Conservation (phyloP, 2,888 invertebrate species). For the Mimas tiliae region DNA sequence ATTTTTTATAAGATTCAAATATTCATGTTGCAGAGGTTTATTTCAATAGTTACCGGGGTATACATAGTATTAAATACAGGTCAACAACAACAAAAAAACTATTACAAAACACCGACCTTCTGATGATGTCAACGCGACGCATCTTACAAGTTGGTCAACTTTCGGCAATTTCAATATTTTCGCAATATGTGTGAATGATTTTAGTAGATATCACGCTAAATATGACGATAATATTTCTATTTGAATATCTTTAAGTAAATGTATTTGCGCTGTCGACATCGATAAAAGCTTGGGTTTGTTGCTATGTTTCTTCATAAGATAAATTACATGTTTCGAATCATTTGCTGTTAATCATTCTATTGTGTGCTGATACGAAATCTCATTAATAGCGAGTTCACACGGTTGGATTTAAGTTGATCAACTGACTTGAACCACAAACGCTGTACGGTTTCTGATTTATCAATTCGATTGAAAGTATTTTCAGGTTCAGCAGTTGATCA, state of each 20-base stretch:
- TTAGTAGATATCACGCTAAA: conserved; percentile 4
- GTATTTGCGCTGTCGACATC: conserved; percentile 2
- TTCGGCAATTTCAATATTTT: neutral
- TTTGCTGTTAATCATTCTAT: neutral
- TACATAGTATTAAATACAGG: neutral
- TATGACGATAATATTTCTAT: neutral
- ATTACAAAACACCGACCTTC: conserved; percentile 5
- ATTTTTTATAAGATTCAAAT: no score
- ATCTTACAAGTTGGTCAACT: conserved; percentile 7
- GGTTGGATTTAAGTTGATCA: no score
- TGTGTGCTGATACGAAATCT: neutral
- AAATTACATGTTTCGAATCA: neutral
- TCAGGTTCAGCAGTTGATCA: no score
- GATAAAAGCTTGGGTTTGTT: neutral
- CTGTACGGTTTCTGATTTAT: no score
- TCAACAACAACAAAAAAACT: neutral
- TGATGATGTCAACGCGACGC: neutral
- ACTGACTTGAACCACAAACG: no score
- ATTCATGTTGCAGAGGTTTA: no score
- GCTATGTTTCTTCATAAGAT: conserved; percentile 1
- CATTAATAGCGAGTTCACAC: no score
- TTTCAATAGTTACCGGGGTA: no score
- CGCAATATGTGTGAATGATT: neutral
- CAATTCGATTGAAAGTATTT: no score
- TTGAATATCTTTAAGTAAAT: neutral